Conservation (phyloP, 2,797 vertebrate species). For the Zenarchopterus dispar region DNA sequence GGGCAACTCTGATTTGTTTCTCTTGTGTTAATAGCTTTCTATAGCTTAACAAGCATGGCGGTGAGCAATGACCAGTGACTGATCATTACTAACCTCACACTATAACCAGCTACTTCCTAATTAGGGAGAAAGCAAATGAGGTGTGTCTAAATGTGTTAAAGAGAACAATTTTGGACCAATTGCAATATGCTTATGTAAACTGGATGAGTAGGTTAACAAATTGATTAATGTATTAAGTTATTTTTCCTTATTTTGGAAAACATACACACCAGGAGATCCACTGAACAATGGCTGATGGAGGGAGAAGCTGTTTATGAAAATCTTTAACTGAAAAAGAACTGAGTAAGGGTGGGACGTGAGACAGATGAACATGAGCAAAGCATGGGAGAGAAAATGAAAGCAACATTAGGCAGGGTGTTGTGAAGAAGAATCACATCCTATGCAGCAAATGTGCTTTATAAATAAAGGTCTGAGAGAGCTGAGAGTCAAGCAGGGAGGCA, state of each 20-base stretch:
- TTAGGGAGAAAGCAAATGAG: conserved; percentile 28
- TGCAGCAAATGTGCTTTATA: conserved; percentile 9
- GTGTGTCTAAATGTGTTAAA: conserved; percentile 35
- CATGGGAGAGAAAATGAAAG: conserved; percentile 7
- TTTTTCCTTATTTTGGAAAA: neutral
- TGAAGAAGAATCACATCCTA: neutral
- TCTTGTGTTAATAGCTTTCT: conserved; percentile 33
- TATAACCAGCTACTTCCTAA: conserved; percentile 28
- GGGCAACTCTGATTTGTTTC: conserved; percentile 29
- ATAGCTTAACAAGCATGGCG: conserved; percentile 29
- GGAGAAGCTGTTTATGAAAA: no score
- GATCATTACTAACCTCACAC: conserved; percentile 31
- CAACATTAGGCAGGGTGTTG: neutral
- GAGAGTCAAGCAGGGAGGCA: neutral
- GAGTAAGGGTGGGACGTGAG: neutral
- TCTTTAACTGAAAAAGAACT: no score
- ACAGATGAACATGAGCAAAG: conserved; percentile 30
- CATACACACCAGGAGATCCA: no score
- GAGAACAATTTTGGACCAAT: neutral
- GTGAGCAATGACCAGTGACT: conserved; percentile 53
- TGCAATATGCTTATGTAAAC: neutral
- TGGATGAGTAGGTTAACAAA: conserved; percentile 12
- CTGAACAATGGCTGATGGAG: no score
- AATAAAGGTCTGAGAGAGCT: conserved; percentile 5
- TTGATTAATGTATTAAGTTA: conserved; percentile 11